A percentile compares a stretch with the other conserved stretches of the same genome.
phyloP scores from a whole-genome alignment of 2,888 invertebrate species.

The Poecilus cupreus region DNA sequence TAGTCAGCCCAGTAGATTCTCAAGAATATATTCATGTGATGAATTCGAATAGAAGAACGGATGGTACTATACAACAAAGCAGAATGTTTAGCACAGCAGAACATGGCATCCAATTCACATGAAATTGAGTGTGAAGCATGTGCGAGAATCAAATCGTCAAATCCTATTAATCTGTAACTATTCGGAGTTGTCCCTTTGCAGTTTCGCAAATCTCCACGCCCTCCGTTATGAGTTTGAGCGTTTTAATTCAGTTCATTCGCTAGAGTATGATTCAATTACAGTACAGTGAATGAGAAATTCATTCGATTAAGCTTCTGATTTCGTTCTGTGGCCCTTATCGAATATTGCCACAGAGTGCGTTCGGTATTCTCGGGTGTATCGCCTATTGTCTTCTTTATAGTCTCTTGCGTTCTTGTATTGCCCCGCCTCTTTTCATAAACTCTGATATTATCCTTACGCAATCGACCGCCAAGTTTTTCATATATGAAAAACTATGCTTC shows the following conservation, averaged over 20 bases:
- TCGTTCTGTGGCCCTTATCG: constrained; percentile 16
- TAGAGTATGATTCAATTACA: constrained; percentile 46
- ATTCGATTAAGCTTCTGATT: constrained; percentile 48
- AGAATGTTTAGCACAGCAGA: not conserved
- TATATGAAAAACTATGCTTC: constrained; percentile 18
- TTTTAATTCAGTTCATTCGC: constrained; percentile 37
- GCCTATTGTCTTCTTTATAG: constrained; percentile 49
- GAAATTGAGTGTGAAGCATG: constrained; percentile 30
- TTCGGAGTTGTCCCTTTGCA: not conserved
- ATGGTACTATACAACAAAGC: no score
- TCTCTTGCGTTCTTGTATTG: not conserved
- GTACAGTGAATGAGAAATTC: constrained; percentile 47
- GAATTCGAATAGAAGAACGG: no score
- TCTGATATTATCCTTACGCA: constrained; percentile 47
- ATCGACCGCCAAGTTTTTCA: constrained; percentile 23
- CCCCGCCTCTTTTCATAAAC: constrained; percentile 43
- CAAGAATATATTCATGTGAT: no score
- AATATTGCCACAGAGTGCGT: constrained; percentile 39
- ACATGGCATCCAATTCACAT: constrained; percentile 25
- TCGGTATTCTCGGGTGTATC: constrained; percentile 18
- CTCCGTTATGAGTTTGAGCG: not conserved
- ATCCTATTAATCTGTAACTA: constrained; percentile 29
- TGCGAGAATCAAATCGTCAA: constrained; percentile 23
- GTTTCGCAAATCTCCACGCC: not conserved
- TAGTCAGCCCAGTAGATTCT: no score